These are phyloP conservation scores for Tetragonisca angustula DNA, from an alignment of 2,888 invertebrate genomes.

Conservation along the genomic window DNA sequence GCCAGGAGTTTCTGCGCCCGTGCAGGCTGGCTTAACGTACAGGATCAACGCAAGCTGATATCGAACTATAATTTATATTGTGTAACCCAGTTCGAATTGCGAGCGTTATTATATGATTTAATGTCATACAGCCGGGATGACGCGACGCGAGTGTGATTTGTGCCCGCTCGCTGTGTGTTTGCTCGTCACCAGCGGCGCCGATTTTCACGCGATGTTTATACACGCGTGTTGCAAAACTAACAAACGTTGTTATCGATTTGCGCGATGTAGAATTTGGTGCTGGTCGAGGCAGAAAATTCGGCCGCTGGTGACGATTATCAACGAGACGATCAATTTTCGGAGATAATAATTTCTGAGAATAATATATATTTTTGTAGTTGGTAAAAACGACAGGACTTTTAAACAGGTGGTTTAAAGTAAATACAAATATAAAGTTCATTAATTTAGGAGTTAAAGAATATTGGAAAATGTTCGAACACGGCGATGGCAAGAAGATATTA, in stretches of 20 bases:
- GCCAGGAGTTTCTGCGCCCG: constrained; percentile 33
- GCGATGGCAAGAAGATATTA: no score
- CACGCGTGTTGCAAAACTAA: not conserved
- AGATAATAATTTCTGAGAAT: no score
- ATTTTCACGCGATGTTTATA: not conserved
- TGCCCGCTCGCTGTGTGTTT: not conserved
- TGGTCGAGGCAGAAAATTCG: not conserved
- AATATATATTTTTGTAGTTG: no score
- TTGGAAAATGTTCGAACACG: no score
- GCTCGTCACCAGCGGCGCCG: not conserved
- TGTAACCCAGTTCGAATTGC: constrained; percentile 39
- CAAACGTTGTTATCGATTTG: not conserved
- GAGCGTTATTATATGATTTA: constrained; percentile 41
- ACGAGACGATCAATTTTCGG: no score
- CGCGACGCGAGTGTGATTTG: constrained; percentile 18
- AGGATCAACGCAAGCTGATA: constrained; percentile 59
- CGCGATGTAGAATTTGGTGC: not conserved
- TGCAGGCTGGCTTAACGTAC: constrained; percentile 53
- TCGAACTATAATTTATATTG: constrained; percentile 64
- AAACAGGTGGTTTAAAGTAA: no score
- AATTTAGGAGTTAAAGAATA: no score
- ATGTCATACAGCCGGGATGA: constrained; percentile 28
- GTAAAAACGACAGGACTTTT: no score
- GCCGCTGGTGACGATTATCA: no score
- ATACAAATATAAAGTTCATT: no score